Conservation (phyloP, 1,140 invertebrate genomes). For the Drosophila miranda region DNA sequence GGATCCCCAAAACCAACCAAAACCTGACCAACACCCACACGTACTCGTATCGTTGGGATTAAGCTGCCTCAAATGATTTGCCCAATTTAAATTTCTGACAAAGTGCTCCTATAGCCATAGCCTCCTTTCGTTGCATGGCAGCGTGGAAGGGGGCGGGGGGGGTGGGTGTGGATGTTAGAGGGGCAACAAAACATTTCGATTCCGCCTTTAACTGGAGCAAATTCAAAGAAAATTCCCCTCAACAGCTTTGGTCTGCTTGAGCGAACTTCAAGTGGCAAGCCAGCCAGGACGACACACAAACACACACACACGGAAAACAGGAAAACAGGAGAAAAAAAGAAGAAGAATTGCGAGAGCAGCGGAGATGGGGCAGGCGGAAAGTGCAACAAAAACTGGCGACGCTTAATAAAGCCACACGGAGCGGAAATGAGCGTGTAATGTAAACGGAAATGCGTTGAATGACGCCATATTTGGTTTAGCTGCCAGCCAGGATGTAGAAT, state of each 20-base stretch:
- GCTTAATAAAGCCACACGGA: slow-evolving; percentile 76
- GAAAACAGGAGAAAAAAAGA: slow-evolving; percentile 14
- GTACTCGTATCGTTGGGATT: slow-evolving; percentile 21
- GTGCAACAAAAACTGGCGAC: slow-evolving; percentile 51
- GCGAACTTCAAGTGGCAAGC: slow-evolving; percentile 61
- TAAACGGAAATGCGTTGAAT: slow-evolving; percentile 77
- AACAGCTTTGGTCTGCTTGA: slow-evolving; percentile 62
- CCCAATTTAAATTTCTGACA: slow-evolving; percentile 49
- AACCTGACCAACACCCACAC: background rate
- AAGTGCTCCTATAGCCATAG: background rate
- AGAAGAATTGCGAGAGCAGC: background rate
- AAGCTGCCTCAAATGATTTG: slow-evolving; percentile 55
- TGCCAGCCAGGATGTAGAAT: slow-evolving; percentile 17
- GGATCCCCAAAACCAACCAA: background rate
- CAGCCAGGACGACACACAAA: background rate
- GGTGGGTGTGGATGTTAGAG: background rate
- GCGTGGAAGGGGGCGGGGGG: too few species aligned
- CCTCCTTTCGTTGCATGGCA: background rate
- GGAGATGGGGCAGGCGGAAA: slow-evolving; percentile 24
- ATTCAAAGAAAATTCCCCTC: slow-evolving; percentile 61
- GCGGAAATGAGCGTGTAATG: slow-evolving; percentile 79
- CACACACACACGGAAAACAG: slow-evolving; percentile 10
- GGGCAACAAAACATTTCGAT: slow-evolving; percentile 35
- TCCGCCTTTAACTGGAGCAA: slow-evolving; percentile 50
- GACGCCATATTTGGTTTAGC: slow-evolving; percentile 67